A percentile compares a stretch with the other conserved stretches of the same genome.
These are phyloP conservation scores for Euborellia annulipes DNA, from an alignment of 1,140 invertebrate genomes.

Conservation along the genomic window DNA sequence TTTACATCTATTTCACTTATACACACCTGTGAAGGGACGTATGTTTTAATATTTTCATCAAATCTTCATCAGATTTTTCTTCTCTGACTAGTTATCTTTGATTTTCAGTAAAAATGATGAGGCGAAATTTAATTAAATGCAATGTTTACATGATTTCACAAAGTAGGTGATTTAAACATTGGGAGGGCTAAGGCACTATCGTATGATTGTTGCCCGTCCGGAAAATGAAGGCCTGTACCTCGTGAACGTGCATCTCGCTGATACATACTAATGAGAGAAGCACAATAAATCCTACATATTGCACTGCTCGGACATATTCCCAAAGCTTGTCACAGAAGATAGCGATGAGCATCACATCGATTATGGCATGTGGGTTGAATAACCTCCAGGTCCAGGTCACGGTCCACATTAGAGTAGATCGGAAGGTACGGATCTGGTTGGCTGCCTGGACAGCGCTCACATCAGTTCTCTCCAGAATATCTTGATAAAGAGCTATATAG, in stretches of 20 bases:
- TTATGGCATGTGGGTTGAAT: constrained; percentile 59
- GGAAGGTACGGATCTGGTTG: constrained; percentile 34
- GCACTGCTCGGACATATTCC: constrained; percentile 46
- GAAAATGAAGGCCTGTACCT: constrained; percentile 9
- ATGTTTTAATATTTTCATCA: too few relatives aligned
- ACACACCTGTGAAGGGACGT: too few relatives aligned
- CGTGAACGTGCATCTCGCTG: constrained; percentile 31
- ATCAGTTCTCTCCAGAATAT: constrained; percentile 45
- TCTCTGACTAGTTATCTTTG: too few relatives aligned
- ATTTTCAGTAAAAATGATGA: too few relatives aligned
- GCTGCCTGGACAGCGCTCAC: constrained; percentile 29
- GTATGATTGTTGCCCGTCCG: not conserved
- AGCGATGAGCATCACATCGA: constrained; percentile 55
- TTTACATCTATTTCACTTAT: too few relatives aligned
- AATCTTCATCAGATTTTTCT: too few relatives aligned
- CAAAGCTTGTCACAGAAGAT: constrained; percentile 67
- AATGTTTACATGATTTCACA: too few relatives aligned
- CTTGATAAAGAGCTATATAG: constrained; percentile 60
- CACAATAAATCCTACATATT: constrained; percentile 42
- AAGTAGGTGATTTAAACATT: too few relatives aligned
- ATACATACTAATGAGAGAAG: constrained; percentile 37
- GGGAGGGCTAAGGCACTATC: not conserved
- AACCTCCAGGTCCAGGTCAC: constrained; percentile 60
- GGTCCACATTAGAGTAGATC: constrained; percentile 50
- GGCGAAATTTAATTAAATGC: too few relatives aligned